phyloP scores from a whole-genome alignment of 1,140 invertebrate species.

The Lanistes nyassanus region DNA sequence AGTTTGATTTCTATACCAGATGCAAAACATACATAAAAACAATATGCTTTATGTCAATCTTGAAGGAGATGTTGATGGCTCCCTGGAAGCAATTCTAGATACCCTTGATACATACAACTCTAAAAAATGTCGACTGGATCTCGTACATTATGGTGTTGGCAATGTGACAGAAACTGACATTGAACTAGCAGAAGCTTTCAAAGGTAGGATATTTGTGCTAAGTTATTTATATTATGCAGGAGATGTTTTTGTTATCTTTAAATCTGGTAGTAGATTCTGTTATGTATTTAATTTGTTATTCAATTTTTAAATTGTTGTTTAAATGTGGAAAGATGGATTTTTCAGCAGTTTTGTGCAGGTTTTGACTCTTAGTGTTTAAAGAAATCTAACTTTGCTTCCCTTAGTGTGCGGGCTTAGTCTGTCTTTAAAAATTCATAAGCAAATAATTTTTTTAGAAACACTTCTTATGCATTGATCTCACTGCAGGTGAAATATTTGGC shows the following conservation, averaged over 20 bases:
- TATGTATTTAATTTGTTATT: too few relatives aligned
- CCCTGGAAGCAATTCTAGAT: slow-evolving; percentile 93
- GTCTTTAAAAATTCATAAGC: not conserved
- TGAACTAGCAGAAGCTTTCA: slow-evolving; percentile 85
- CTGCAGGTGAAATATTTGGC: slow-evolving; percentile 82
- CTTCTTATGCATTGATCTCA: slow-evolving; percentile 34
- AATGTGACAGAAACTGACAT: slow-evolving; percentile 84
- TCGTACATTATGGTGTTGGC: slow-evolving; percentile 92
- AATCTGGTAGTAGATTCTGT: too few relatives aligned
- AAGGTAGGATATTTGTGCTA: slow-evolving; percentile 70
- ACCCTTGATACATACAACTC: slow-evolving; percentile 88
- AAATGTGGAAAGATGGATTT: too few relatives aligned
- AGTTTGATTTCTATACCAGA: too few relatives aligned
- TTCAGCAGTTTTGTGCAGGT: too few relatives aligned
- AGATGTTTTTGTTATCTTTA: too few relatives aligned
- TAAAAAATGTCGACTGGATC: slow-evolving; percentile 80
- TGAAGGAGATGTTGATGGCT: slow-evolving; percentile 72
- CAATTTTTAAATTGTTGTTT: too few relatives aligned
- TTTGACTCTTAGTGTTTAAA: not conserved
- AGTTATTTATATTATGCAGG: too few relatives aligned
- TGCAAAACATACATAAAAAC: too few relatives aligned
- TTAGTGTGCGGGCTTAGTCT: not conserved
- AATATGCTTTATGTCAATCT: not conserved
- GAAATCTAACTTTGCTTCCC: not conserved
- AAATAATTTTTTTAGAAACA: not conserved